Conservation (phyloP, 1,140 invertebrate species). For the Doryteuthis pealeii region DNA sequence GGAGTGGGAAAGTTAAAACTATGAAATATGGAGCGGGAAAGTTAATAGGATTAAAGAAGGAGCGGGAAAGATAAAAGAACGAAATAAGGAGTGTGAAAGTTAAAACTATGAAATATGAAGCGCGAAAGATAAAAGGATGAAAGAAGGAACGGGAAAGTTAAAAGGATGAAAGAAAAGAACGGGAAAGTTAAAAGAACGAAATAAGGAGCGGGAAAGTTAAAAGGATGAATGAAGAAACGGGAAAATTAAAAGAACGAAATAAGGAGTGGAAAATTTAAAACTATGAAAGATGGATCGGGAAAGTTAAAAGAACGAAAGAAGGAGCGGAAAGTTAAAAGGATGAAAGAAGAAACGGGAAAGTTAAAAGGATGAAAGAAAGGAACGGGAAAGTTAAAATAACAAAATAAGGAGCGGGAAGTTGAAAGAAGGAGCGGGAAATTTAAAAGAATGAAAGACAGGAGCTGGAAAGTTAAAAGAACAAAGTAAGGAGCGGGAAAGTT, state of each 20-base stretch:
- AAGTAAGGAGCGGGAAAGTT: background rate
- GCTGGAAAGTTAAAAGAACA: background rate
- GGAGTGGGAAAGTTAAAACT: too few relatives aligned
- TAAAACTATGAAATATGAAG: background rate
- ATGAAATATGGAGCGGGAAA: too few relatives aligned
- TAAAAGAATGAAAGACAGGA: background rate
- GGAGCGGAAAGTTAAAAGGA: background rate
- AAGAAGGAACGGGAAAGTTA: background rate
- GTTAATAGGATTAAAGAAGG: too few relatives aligned
- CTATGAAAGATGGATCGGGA: background rate
- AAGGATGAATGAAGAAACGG: background rate
- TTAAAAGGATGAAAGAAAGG: background rate
- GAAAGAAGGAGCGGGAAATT: background rate
- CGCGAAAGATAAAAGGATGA: background rate
- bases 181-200: background rate
- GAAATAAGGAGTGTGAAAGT: too few relatives aligned
- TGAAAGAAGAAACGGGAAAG: background rate
- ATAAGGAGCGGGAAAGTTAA: background rate
- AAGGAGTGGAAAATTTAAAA: background rate
- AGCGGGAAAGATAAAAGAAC: too few relatives aligned
- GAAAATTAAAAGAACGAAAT: background rate
- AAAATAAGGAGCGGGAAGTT: background rate
- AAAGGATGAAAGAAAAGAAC: background rate
- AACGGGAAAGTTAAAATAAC: background rate
- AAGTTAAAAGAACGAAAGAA: background rate